Evolutionary conservation across 2,797 vertebrate species (phyloP).

Genomic region (Pelodytes ibericus): DNA sequence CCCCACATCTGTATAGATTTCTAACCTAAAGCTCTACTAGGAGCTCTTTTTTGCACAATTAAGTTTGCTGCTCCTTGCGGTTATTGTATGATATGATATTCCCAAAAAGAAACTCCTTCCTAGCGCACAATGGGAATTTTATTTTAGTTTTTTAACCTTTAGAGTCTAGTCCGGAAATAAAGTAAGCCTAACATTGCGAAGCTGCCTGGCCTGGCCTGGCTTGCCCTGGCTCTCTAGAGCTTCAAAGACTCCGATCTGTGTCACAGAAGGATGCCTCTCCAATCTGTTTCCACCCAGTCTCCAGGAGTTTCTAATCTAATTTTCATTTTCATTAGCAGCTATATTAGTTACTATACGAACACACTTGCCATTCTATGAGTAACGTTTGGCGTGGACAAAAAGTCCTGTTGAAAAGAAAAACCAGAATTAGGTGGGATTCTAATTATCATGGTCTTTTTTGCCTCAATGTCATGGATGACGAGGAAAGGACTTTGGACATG

Average conservation of each 20-base stretch:
- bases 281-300: constrained; percentile 46
- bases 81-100: no score
- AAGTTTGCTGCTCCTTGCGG: background rate
- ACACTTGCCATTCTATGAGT: constrained; percentile 40
- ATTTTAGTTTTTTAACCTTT: background rate
- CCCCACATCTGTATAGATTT: no score
- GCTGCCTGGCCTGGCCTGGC: constrained; percentile 14
- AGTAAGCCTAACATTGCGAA: constrained; percentile 32
- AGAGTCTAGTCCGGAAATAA: constrained; percentile 50
- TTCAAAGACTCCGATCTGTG: constrained; percentile 45
- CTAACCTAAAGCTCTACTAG: no score
- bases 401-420: no score
- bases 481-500: no score
- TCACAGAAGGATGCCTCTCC: constrained; percentile 44
- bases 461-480: no score
- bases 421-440: no score
- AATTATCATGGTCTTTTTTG: no score
- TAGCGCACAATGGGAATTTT: constrained; percentile 10
- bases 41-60: background rate
- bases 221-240: constrained; percentile 18
- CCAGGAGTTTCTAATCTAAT: constrained; percentile 52
- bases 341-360: constrained; percentile 35
- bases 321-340: constrained; percentile 34
- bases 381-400: constrained; percentile 4
- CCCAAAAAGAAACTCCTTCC: background rate